Conservation (phyloP, 2,797 vertebrate species). For the Centroberyx gerrardi region DNA sequence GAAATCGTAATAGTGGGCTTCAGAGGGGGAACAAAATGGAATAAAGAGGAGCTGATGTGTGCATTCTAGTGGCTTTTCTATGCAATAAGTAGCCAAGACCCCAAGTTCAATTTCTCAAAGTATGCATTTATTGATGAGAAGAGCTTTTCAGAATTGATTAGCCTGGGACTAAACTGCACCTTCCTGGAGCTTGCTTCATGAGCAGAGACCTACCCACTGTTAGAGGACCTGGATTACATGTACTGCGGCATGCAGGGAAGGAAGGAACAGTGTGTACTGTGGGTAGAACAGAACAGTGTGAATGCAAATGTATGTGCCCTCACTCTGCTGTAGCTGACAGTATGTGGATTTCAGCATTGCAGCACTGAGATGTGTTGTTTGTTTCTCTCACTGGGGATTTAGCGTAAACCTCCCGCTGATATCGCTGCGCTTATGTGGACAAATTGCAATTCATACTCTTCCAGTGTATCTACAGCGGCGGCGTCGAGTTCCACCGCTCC, state of each 20-base stretch:
- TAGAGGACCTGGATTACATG: slow-evolving; percentile 2
- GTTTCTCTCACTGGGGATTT: slow-evolving; percentile 36
- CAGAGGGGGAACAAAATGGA: neutral
- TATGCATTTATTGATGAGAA: neutral
- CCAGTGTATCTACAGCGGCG: slow-evolving; percentile 2
- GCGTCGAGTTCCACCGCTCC: neutral
- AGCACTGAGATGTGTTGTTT: slow-evolving; percentile 24
- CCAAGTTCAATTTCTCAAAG: slow-evolving; percentile 5
- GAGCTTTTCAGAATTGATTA: neutral
- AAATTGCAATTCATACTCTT: slow-evolving; percentile 31
- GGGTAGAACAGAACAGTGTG: neutral
- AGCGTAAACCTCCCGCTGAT: slow-evolving; percentile 37
- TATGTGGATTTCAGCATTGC: slow-evolving; percentile 16
- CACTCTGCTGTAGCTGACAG: slow-evolving; percentile 7
- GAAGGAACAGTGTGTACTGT: neutral
- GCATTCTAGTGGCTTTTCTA: neutral
- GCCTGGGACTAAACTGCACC: neutral
- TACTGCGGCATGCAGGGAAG: neutral
- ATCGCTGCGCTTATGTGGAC: slow-evolving; percentile 14
- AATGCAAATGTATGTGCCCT: slow-evolving; percentile 2
- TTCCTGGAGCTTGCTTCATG: neutral
- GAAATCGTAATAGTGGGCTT: neutral
- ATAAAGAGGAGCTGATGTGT: neutral
- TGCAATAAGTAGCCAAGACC: neutral
- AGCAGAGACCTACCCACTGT: neutral